Conservation (phyloP, 2,888 invertebrate genomes). For the Brenthis hecate region DNA sequence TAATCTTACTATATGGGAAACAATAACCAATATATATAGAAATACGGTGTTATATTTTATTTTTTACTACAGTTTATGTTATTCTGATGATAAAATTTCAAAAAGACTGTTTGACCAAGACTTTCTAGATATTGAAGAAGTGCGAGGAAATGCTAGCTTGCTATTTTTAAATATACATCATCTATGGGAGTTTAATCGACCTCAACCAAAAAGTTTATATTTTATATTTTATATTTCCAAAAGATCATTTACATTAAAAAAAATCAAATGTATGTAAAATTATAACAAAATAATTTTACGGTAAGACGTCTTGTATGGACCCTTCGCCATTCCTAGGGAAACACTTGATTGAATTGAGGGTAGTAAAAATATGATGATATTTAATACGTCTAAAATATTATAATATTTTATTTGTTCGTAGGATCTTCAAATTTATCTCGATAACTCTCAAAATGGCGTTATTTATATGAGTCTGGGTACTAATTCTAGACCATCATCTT, state of each 20-base stretch:
- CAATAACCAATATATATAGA: conserved; percentile 31
- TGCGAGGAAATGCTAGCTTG: conserved; percentile 53
- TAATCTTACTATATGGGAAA: conserved; percentile 42
- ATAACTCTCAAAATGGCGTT: conserved; percentile 52
- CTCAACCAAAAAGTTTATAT: conserved; percentile 63
- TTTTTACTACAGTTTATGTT: conserved; percentile 15
- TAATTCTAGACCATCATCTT: conserved; percentile 43
- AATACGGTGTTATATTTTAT: conserved; percentile 15
- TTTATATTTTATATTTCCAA: too few relatives aligned
- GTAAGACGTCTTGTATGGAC: too few relatives aligned
- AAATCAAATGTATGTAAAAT: too few relatives aligned
- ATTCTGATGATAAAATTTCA: conserved; percentile 32
- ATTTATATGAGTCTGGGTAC: conserved; percentile 58
- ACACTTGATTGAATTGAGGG: too few relatives aligned
- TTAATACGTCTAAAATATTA: not conserved
- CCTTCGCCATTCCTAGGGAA: too few relatives aligned
- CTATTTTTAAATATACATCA: conserved; percentile 63
- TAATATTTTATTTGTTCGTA: conserved; percentile 36
- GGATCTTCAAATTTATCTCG: conserved; percentile 52
- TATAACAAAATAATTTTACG: too few relatives aligned
- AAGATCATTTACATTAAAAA: too few relatives aligned
- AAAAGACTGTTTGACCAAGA: conserved; percentile 30
- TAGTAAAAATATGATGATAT: not conserved
- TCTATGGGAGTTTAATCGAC: conserved; percentile 54
- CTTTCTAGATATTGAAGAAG: conserved; percentile 40